Percentiles rank a stretch among this genome's conserved stretches.
These are phyloP conservation scores for Heliothis subflexa DNA, from an alignment of 1,140 invertebrate genomes.

Conservation along the genomic window DNA sequence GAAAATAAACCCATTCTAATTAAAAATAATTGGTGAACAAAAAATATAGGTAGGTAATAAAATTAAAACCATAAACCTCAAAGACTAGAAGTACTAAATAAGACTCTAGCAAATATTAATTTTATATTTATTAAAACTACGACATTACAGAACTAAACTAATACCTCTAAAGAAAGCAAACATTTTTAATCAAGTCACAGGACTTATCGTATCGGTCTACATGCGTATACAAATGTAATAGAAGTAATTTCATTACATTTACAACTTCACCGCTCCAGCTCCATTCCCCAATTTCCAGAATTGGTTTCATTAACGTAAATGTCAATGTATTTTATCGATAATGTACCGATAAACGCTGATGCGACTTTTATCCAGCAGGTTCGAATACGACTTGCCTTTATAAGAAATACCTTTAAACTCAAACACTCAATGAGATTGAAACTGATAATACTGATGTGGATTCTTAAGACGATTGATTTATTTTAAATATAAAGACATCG, in stretches of 20 bases:
- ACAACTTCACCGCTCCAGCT: conserved; percentile 41
- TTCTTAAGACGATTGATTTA: conserved; percentile 68
- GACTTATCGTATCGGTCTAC: conserved; percentile 7
- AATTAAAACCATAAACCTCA: too few relatives aligned
- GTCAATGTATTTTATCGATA: conserved; percentile 58
- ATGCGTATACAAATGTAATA: conserved; percentile 34
- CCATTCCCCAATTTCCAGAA: conserved; percentile 44
- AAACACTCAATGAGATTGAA: conserved; percentile 59
- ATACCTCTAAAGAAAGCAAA: conserved; percentile 34
- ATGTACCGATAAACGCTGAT: conserved; percentile 56
- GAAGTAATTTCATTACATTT: conserved; percentile 44
- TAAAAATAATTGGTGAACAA: too few relatives aligned
- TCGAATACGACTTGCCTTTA: conserved; percentile 56
- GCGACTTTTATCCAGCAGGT: conserved; percentile 57
- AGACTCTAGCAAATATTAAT: neutral
- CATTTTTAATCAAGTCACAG: conserved; percentile 20
- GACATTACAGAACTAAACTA: conserved; percentile 3
- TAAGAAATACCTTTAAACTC: conserved; percentile 60
- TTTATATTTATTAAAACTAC: conserved; percentile 14
- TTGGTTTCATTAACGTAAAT: conserved; percentile 55
- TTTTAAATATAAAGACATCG: conserved; percentile 60
- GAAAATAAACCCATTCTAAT: too few relatives aligned
- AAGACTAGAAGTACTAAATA: too few relatives aligned
- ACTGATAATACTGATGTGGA: conserved; percentile 59
- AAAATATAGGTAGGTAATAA: too few relatives aligned